These are phyloP conservation scores for Australoheros facetus DNA, from an alignment of 2,797 vertebrate species.

Conservation along the genomic window DNA sequence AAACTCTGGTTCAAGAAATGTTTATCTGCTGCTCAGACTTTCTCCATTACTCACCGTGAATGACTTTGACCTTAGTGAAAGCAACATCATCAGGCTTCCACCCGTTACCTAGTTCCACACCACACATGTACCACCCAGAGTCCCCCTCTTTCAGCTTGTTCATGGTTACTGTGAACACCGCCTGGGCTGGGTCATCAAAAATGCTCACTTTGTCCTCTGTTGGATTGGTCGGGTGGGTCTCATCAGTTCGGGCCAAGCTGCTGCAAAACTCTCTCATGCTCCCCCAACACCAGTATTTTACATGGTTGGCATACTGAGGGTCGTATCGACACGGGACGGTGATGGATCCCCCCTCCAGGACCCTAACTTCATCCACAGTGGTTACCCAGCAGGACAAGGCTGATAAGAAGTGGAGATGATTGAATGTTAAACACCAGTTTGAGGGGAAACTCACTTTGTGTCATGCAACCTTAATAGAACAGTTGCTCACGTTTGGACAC, in stretches of 20 bases:
- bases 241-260: slow-evolving; percentile 71
- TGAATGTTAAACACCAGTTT: not conserved
- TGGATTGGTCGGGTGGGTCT: not conserved
- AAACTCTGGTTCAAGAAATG: not conserved
- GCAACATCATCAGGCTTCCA: slow-evolving; percentile 67
- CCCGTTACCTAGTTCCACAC: slow-evolving; percentile 69
- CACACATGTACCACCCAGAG: slow-evolving; percentile 81
- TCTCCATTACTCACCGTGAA: slow-evolving; percentile 71
- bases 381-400: slow-evolving; percentile 59
- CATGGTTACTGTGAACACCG: slow-evolving; percentile 78
- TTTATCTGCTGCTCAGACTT: not conserved
- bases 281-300: slow-evolving; percentile 82
- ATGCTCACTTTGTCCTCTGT: slow-evolving; percentile 56
- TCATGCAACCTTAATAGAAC: not conserved
- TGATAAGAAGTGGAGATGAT: slow-evolving; percentile 38
- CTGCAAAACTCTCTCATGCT: slow-evolving; percentile 69
- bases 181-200: slow-evolving; percentile 72
- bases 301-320: slow-evolving; percentile 71
- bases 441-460: slow-evolving; percentile 1
- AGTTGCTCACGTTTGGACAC: not conserved
- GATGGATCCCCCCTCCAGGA: slow-evolving; percentile 73
- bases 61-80: slow-evolving; percentile 69
- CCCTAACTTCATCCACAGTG: slow-evolving; percentile 31
- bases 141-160: slow-evolving; percentile 60
- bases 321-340: slow-evolving; percentile 75